Evolutionary conservation across 2,888 invertebrate genomes (phyloP).

Genomic region (Chloroclystis v-ata): DNA sequence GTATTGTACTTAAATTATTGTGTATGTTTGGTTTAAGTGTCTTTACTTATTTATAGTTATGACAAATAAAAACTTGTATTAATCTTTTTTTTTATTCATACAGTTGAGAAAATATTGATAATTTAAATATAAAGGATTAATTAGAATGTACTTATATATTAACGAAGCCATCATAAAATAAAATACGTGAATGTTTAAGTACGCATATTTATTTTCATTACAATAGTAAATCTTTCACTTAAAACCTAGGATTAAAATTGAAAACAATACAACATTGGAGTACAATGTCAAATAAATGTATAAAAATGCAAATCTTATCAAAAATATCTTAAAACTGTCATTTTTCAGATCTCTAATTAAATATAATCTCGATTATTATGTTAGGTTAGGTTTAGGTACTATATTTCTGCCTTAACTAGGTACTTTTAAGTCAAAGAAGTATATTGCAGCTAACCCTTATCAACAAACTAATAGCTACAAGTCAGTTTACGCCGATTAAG

Average conservation of each 20-base stretch:
- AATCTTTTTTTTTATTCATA: conserved; percentile 12
- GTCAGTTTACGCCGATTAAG: too few species aligned
- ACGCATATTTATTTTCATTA: conserved; percentile 15
- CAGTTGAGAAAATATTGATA: too few species aligned
- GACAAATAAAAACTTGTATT: conserved; percentile 24
- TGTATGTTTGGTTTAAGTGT: conserved; percentile 34
- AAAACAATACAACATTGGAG: conserved; percentile 13
- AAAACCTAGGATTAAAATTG: conserved; percentile 10
- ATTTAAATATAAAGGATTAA: too few species aligned
- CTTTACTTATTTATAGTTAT: conserved; percentile 26
- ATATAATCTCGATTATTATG: conserved; percentile 25
- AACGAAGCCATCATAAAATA: neutral
- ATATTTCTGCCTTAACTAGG: too few species aligned
- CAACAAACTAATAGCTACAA: too few species aligned
- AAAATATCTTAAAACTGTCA: conserved; percentile 24
- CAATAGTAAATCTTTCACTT: conserved; percentile 13
- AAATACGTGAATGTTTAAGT: conserved; percentile 4
- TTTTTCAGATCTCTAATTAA: conserved; percentile 27
- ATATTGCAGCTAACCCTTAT: too few species aligned
- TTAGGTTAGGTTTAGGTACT: neutral
- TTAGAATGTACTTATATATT: too few species aligned
- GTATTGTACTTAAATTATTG: conserved; percentile 63
- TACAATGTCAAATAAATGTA: conserved; percentile 21
- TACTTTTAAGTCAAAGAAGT: too few species aligned
- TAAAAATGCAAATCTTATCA: conserved; percentile 27